phyloP scores from a whole-genome alignment of 2,113 vertebrate species.

The Dromas ardeola region DNA sequence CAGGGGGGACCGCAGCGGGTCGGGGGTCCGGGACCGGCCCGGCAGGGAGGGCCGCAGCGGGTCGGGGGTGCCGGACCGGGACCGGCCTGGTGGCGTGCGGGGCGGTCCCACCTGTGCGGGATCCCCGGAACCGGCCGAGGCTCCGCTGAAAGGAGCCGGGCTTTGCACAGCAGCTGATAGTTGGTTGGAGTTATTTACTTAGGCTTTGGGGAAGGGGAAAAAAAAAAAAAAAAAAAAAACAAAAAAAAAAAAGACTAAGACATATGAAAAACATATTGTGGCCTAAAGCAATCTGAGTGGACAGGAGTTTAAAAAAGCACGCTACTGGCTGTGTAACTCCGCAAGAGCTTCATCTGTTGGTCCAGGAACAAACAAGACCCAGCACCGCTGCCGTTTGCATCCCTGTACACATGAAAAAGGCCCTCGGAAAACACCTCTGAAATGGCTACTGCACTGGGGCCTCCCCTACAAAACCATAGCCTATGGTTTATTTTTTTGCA shows the following conservation, averaged over 20 bases:
- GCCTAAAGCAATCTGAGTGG: neutral
- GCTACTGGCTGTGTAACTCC: neutral
- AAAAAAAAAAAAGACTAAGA: neutral
- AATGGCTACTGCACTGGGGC: neutral
- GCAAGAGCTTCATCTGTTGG: neutral
- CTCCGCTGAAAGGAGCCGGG: neutral
- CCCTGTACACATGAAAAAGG: fast-evolving
- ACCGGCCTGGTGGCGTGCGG: neutral
- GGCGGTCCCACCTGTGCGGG: neutral
- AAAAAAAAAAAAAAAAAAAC: neutral
- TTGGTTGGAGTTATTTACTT: neutral
- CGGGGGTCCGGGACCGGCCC: too few species aligned
- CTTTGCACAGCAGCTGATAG: neutral
- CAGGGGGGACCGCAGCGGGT: too few species aligned
- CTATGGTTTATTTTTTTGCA: neutral
- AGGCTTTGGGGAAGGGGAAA: neutral
- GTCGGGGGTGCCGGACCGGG: fast-evolving
- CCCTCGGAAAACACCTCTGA: neutral
- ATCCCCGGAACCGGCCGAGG: neutral
- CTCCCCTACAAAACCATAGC: fast-evolving
- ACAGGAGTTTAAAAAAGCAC: neutral
- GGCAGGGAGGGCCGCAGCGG: neutral
- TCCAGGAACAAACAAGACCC: neutral
- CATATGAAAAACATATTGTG: neutral
- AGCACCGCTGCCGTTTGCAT: neutral